These are phyloP conservation scores for Clunio marinus DNA, from an alignment of 2,888 invertebrate genomes.

Conservation along the genomic window DNA sequence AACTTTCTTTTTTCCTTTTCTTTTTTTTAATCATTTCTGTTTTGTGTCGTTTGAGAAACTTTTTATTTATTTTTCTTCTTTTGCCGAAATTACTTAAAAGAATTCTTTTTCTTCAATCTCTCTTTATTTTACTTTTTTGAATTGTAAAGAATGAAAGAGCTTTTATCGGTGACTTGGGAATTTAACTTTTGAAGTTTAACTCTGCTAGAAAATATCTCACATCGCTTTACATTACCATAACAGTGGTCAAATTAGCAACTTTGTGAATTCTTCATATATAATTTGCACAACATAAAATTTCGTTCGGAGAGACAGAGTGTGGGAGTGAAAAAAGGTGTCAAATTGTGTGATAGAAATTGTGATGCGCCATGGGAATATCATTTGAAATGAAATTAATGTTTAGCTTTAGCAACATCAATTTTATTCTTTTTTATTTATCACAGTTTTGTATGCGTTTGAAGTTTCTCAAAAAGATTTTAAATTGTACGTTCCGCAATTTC, in stretches of 20 bases:
- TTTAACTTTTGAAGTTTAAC: slow-evolving; percentile 1
- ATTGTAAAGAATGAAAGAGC: slow-evolving; percentile 1
- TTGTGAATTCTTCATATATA: slow-evolving; percentile 3
- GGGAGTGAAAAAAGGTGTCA: not conserved
- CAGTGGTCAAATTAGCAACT: not conserved
- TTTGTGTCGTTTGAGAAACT: too few species aligned
- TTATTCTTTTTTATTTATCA: slow-evolving; percentile 19
- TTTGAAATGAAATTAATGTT: not conserved
- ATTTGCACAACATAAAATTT: not conserved
- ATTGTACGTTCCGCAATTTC: too few species aligned
- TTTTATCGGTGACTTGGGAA: slow-evolving; percentile 26
- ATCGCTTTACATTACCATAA: too few species aligned
- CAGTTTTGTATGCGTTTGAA: slow-evolving; percentile 25
- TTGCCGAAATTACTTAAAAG: too few species aligned
- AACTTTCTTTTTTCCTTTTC: too few species aligned
- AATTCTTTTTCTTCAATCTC: not conserved
- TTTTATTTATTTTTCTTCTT: too few species aligned
- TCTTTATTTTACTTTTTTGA: not conserved
- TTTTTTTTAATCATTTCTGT: too few species aligned
- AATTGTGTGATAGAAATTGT: not conserved
- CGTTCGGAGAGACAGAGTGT: not conserved
- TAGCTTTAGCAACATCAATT: slow-evolving; percentile 8
- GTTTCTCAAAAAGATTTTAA: too few species aligned
- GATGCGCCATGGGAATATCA: too few species aligned
- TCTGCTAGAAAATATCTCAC: too few species aligned